phyloP scores from a whole-genome alignment of 2,888 invertebrate species.

The Drosophila demipolita region DNA sequence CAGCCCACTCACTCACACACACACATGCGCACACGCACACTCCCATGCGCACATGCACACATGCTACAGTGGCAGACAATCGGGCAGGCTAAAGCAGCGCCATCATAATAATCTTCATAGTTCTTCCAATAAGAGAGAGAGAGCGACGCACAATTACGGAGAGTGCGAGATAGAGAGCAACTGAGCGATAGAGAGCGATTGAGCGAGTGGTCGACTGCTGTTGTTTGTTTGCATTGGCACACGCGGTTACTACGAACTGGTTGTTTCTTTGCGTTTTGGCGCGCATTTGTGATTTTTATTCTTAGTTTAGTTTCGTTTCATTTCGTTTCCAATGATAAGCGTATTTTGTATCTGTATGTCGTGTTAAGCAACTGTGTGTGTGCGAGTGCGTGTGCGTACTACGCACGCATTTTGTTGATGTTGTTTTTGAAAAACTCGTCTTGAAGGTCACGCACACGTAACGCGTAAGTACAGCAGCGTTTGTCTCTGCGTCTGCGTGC shows the following conservation, averaged over 20 bases:
- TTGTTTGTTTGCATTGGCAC: conserved; percentile 52
- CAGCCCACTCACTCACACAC: conserved; percentile 53
- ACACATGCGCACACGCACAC: conserved; percentile 7
- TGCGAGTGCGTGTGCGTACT: conserved; percentile 38
- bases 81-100: conserved; percentile 36
- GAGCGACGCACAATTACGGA: background rate
- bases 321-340: conserved; percentile 64
- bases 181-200: background rate
- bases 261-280: conserved; percentile 62
- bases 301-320: conserved; percentile 53
- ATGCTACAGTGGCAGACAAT: conserved; percentile 41
- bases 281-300: conserved; percentile 66
- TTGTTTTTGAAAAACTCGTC: conserved; percentile 65
- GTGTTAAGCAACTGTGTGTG: conserved; percentile 20
- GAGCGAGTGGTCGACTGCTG: conserved; percentile 7
- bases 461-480: conserved; percentile 70
- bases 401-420: conserved; percentile 53
- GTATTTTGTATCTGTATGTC: conserved; percentile 8
- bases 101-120: conserved; percentile 4
- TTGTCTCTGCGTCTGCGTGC: conserved; percentile 29
- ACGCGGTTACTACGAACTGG: conserved; percentile 35
- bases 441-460: conserved; percentile 68
- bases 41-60: background rate
- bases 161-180: background rate
- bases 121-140: conserved; percentile 19